Evolutionary conservation across 2,113 vertebrate species (phyloP), one percentile per base, ranked within the genome.

Genomic region (Hipposideros armiger): DNA sequence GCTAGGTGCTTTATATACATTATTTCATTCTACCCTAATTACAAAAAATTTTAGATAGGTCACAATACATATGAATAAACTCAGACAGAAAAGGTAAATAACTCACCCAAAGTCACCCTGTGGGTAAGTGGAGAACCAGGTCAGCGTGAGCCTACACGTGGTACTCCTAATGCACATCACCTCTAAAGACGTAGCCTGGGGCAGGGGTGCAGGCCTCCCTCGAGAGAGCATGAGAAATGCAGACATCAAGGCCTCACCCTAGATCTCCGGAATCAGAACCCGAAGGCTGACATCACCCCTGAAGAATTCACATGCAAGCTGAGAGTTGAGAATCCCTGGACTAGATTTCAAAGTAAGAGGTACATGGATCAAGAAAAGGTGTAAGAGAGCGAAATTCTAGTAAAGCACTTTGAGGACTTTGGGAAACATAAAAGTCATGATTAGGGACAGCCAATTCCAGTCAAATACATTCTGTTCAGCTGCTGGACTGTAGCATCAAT

Each of bases 181-280:
- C 47, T 40, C 19, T 30, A 30, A 32, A 56, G 58, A 42, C 4
- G 1, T 20, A 15, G 26, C 58, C 66, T 7, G 4, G 77, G 77
- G 4, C 24, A 19, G 52, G 16, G 36, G 15, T 5, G 3, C 16
- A 20, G 2, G 9, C 10, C 54, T 15, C 22, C 45, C 36, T 3
- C 0, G 11, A n/a, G 24, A 52, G 36, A 7, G 0, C 1, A 5
- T 28, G 30, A 58, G 36, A 8, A n/a, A 70, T 7, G 7, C 7
- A 74, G 56, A 77, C n/a, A 30, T 11, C 22, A 28, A 45, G 10
- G 7, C 50, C 52, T 52, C 56, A 14, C 5, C 10, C 30, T 26
- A 32, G 4, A 11, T 17, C 16, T 20, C 2, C 10, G 0, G 1
- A 42, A 54, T 47, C 42, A 72, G 30, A 73, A 73, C 20, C 73